Percentiles rank a stretch among this genome's conserved stretches.
Conservation (phyloP, 2,797 vertebrate species). For the Cephalopachus bancanus region DNA sequence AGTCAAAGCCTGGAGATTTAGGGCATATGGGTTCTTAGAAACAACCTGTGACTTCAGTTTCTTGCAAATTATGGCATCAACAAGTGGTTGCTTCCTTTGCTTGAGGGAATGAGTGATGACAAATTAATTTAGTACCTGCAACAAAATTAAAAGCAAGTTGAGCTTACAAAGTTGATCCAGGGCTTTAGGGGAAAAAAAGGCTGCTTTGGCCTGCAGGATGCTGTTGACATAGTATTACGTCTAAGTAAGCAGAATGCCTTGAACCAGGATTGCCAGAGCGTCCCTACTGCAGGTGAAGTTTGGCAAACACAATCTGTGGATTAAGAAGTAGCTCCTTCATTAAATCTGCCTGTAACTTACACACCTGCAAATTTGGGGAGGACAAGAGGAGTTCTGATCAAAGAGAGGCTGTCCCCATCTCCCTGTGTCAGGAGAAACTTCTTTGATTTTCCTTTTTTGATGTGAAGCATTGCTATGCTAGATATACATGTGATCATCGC, state of each 20-base stretch:
- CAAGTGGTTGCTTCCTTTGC: neutral
- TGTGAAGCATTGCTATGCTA: neutral
- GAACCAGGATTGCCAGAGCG: neutral
- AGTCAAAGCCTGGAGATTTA: neutral
- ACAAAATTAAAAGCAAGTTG: conserved; percentile 41
- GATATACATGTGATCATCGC: neutral
- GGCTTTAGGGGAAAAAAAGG: conserved; percentile 30
- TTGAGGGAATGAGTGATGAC: neutral
- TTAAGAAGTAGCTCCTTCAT: neutral
- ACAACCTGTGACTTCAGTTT: neutral
- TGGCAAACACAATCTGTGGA: neutral
- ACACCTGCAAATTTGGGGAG: neutral
- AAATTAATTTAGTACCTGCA: conserved; percentile 10
- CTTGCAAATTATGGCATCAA: neutral
- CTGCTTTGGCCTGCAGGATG: conserved; percentile 1
- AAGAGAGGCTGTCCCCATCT: neutral
- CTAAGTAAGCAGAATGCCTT: conserved; percentile 50
- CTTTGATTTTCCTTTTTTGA: conserved; percentile 41
- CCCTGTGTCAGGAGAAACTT: neutral
- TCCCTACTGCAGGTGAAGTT: neutral
- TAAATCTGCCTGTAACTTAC: neutral
- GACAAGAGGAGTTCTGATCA: neutral
- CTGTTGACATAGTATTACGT: conserved; percentile 19
- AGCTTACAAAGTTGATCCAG: conserved; percentile 72
- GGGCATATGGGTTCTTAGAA: neutral